Percentiles rank a stretch among this genome's conserved stretches.
These are phyloP conservation scores for Cheilosia impressa DNA, from an alignment of 2,888 invertebrate species.

Conservation along the genomic window DNA sequence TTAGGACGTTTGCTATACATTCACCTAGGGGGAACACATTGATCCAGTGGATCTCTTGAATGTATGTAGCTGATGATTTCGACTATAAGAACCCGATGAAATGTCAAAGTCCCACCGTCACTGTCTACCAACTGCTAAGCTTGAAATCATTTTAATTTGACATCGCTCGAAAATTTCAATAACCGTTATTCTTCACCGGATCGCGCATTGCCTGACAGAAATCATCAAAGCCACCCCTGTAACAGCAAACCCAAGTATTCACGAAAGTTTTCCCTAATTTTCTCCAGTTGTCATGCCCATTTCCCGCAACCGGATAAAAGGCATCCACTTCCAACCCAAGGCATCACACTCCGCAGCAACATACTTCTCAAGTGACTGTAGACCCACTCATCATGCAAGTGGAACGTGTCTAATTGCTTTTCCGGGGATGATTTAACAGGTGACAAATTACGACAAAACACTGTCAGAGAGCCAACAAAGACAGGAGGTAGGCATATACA, in stretches of 20 bases:
- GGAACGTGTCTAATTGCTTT: slow-evolving; percentile 77
- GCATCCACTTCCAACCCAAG: background rate
- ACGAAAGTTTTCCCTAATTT: slow-evolving; percentile 48
- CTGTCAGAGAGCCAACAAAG: slow-evolving; percentile 48
- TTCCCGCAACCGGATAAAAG: slow-evolving; percentile 26
- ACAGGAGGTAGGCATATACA: slow-evolving; percentile 5
- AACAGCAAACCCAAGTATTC: slow-evolving; percentile 57
- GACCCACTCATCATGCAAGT: slow-evolving; percentile 74
- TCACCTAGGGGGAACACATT: too few relatives aligned
- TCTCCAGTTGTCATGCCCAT: slow-evolving; percentile 24
- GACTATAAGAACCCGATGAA: too few relatives aligned
- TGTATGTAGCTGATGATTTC: too few relatives aligned
- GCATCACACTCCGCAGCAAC: background rate
- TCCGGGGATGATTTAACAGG: slow-evolving; percentile 76
- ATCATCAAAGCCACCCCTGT: slow-evolving; percentile 24
- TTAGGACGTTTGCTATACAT: too few relatives aligned
- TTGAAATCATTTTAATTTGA: background rate
- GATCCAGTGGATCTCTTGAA: too few relatives aligned
- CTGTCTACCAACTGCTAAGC: too few relatives aligned
- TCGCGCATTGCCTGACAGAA: background rate
- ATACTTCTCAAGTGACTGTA: slow-evolving; percentile 31
- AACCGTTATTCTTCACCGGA: background rate
- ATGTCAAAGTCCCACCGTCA: too few relatives aligned
- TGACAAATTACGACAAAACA: slow-evolving; percentile 76
- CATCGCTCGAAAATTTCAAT: background rate